phyloP scores from a whole-genome alignment of 2,888 invertebrate genomes.

The Carabus problematicus region DNA sequence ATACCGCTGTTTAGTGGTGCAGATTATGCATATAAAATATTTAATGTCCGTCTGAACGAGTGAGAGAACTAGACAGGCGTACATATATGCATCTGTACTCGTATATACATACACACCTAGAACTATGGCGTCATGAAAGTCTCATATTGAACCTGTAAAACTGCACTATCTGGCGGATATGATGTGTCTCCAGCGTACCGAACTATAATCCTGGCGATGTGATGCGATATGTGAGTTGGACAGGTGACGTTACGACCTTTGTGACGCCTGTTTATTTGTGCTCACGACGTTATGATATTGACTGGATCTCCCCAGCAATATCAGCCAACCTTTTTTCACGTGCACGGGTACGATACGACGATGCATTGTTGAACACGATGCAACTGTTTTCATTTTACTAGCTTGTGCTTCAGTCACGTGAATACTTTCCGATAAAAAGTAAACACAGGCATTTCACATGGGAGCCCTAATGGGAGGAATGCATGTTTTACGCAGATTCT shows the following conservation, averaged over 20 bases:
- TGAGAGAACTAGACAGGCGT: neutral
- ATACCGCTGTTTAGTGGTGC: neutral
- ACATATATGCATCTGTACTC: neutral
- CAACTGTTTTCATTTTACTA: slow-evolving; percentile 3
- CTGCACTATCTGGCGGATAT: slow-evolving; percentile 10
- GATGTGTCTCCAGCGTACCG: slow-evolving; percentile 15
- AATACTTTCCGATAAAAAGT: too few relatives aligned
- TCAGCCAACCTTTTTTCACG: too few relatives aligned
- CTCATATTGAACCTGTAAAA: slow-evolving; percentile 8
- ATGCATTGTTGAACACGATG: slow-evolving; percentile 20
- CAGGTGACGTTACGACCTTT: slow-evolving; percentile 19
- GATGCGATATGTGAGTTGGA: neutral
- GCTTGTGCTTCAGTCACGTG: too few relatives aligned
- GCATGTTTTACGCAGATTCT: too few relatives aligned
- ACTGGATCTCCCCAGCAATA: slow-evolving; percentile 17
- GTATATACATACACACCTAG: too few relatives aligned
- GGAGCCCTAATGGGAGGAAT: too few relatives aligned
- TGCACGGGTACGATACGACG: neutral
- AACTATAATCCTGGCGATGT: slow-evolving; percentile 7
- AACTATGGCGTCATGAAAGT: neutral
- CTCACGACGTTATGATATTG: slow-evolving; percentile 24
- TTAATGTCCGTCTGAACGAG: neutral
- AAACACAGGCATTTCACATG: too few relatives aligned
- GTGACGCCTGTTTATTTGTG: slow-evolving; percentile 23
- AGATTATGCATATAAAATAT: slow-evolving; percentile 15